Conservation (phyloP, 1,140 invertebrate species). For the Ganaspis sp. region DNA sequence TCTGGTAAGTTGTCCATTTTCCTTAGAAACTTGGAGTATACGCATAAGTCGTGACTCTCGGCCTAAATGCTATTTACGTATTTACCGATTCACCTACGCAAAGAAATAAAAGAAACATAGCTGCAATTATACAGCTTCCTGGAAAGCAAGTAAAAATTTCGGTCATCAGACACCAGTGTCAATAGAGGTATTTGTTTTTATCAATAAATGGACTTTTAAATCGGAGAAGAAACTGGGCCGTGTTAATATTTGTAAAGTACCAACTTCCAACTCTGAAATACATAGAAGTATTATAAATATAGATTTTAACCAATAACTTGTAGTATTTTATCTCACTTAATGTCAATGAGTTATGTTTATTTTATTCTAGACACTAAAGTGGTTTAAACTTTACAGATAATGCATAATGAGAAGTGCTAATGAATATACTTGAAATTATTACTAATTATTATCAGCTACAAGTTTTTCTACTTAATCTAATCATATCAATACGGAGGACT, state of each 20-base stretch:
- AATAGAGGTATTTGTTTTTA: conserved; percentile 8
- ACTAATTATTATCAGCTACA: not conserved
- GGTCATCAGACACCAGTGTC: not conserved
- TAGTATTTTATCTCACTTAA: not conserved
- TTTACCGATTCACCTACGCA: conserved; percentile 31
- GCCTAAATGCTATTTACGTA: conserved; percentile 27
- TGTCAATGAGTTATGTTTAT: conserved; percentile 8
- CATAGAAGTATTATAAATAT: not conserved
- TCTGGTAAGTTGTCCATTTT: conserved; percentile 46
- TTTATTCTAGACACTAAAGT: not conserved
- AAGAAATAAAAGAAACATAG: conserved; percentile 32
- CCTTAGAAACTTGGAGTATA: conserved; percentile 35
- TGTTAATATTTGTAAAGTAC: not conserved
- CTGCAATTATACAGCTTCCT: conserved; percentile 21
- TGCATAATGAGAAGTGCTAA: not conserved
- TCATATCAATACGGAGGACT: not conserved
- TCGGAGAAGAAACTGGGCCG: not conserved
- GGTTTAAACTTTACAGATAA: not conserved
- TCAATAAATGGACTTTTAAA: not conserved
- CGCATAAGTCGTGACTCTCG: conserved; percentile 19
- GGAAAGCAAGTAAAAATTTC: conserved; percentile 9
- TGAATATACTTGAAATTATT: not conserved
- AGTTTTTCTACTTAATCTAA: not conserved
- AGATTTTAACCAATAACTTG: not conserved
- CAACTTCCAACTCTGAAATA: not conserved